Evolutionary conservation across 2,888 invertebrate species (phyloP), one percentile per base, ranked within the genome.

Genomic region (Erynnis tages): DNA sequence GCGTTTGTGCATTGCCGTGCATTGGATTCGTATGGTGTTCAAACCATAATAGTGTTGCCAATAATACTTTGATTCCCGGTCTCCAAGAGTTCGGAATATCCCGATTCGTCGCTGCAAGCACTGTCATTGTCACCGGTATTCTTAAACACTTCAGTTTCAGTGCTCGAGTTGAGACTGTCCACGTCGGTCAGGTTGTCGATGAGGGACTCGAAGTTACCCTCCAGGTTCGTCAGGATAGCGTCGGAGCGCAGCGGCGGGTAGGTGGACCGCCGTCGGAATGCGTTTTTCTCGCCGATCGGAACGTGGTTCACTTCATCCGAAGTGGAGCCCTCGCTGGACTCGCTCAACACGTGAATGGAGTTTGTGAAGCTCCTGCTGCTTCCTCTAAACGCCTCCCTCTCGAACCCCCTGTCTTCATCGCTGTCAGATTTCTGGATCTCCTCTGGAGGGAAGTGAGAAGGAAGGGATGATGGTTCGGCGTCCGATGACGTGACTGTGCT

Each of bases 41-140:
- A 87, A 34, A 90, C 89, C 88, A 90, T 89, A 47, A 90, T 89
- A 47, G 90, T 90, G 57, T 78, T 90, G 8, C 86, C 90, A 13
- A 90, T 87, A 45, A 88, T 75, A 59, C 89, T 88, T 13, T 90
- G 88, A 65, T 86, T 88, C 17, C 79, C 82, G 59, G 79, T 82
- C 58, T 93, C 93, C 57, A 93, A 82, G 53, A 91, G 91, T 75
- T 97, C 97, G 19, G 96, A 97, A 80, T 96, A 97, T 2, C 97
- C 97, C 52, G 96, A 96, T 77, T 97, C 97, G 69, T 97, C 97
- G 76, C 96, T 96, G 73, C 95, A 94, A 57, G 94, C 96, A 69
- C 96, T 96, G 69, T 94, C 93, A 60, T 91, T 94, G 66, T 94
- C 94, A 44, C 92, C 93, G 0, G 67, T 67, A 38, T 67, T 81